Base-by-base conservation (phyloP, 1,140 invertebrate genomes). In the Matsumurasca onukii region DNA sequence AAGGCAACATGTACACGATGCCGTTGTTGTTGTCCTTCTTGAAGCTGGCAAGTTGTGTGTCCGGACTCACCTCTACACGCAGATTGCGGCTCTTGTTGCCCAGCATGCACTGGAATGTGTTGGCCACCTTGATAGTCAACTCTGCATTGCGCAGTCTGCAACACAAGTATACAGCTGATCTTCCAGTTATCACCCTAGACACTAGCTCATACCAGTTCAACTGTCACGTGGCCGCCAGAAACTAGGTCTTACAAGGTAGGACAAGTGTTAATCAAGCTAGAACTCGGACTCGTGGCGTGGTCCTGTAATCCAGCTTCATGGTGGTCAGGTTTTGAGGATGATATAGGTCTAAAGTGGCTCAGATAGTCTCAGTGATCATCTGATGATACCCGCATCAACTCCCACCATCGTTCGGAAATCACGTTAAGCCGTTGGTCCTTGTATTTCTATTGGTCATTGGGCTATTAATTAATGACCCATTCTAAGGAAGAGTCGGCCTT, bases 81-180 rank as follows among this genome's bases (percentile, higher is more conserved):
- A 93, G 78, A 22, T 83, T 76, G 68, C 84, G 82, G 30, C 82
- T 84, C 75, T 92, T 92, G 69, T 86, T 85, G n/a, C 90, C 90
- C 45, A 92, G 77, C 82, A 89, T 90, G 74, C 89, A 91, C 45
- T 86, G 84, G 67, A 91, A 82, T 49, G 80, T 82, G 52, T 84
- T 83, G 62, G 79, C 82, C 0, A 91, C 85, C 27, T 84, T 89
- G 0, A 91, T 88, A 70, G 84, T 83, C 52, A 92, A 74, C 61
- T 91, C 88, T 34, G 77, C 77, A 15, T 81, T 80, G 69, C 84
- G 80, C 59, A 84, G 78, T 72, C 89, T 90, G 72, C 5, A 67
- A 5, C n/a, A 51, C 3, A n/a, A 20, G n/a, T 12, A 45, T 45
- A 12, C 9, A 45, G 9, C n/a, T n/a, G n/a, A 9, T 45, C n/a